Percentiles rank a stretch among this genome's conserved stretches.
Conservation (phyloP, 2,797 vertebrate species). For the Vipera ursinii region DNA sequence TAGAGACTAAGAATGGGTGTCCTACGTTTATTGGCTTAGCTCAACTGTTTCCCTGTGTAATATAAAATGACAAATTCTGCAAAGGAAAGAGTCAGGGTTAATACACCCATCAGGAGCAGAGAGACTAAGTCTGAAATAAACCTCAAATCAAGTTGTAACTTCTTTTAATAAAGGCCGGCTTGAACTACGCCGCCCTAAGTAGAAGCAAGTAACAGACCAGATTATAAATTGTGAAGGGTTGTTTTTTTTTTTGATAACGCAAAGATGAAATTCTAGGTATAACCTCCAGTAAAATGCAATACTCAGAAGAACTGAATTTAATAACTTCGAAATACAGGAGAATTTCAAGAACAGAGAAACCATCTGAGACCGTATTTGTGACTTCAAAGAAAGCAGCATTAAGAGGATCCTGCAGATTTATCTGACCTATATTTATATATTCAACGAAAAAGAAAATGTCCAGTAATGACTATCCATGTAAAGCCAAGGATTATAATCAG, state of each 20-base stretch:
- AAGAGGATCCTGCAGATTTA: conserved; percentile 4
- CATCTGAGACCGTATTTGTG: conserved; percentile 32
- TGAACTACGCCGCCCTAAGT: conserved; percentile 19
- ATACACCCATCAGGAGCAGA: not conserved
- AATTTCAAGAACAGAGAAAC: conserved; percentile 27
- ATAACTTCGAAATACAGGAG: conserved; percentile 32
- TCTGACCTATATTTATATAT: not conserved
- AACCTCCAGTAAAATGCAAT: conserved; percentile 21
- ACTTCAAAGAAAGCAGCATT: conserved; percentile 16
- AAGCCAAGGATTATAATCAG: not conserved
- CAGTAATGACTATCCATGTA: not conserved
- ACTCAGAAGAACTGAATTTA: conserved; percentile 37
- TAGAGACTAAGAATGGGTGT: not conserved
- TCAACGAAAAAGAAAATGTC: not conserved
- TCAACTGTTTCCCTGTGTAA: conserved; percentile 13
- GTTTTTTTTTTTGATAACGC: conserved; percentile 32
- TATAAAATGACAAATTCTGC: conserved; percentile 31
- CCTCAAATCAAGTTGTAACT: not conserved
- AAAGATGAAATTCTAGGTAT: conserved; percentile 22
- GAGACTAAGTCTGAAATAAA: not conserved
- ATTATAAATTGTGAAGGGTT: conserved; percentile 9
- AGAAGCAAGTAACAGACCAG: conserved; percentile 20
- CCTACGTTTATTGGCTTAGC: conserved; percentile 22
- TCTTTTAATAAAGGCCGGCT: not conserved
- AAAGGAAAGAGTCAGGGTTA: conserved; percentile 15